Evolutionary conservation across 2,113 vertebrate species (phyloP), one percentile per base, ranked within the genome.

Genomic region (Globicephala melas): DNA sequence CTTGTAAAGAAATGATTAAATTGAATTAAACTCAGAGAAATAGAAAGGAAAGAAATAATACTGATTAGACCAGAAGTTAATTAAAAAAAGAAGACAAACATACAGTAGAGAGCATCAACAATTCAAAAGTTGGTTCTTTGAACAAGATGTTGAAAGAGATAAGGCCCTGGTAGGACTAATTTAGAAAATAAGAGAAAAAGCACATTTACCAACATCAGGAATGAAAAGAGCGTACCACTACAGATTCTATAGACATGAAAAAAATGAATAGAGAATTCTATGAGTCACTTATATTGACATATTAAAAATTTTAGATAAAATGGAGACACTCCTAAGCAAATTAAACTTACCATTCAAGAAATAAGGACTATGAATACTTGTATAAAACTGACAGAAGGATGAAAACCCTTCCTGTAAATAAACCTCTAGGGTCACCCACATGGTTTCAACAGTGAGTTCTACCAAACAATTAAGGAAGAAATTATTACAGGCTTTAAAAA

Each of bases 401-500:
- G 84, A 86, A 89, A 96, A 94, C 17, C 8, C 2, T 95, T 84
- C 83, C 60, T 15, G 44, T 7, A 89, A 82, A 93, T 62, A 76
- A 84, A 68, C 53, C 1, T 89, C 36, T 31, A 68, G 44, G 71
- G 4, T 11, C 26, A 87, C 20, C 31, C 47, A 81, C 47, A 74
- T 68, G 25, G 31, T 91, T 91, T 93, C 7, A 93, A 25, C 5
- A 8, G n/a, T 91, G 31, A 63, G 8, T 84, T 96, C 68, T 76
- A 81, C 31, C 33, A 81, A 76, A 79, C 12, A 53, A 50, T 85
- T 91, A 55, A 80, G 73, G 65, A 70, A 96, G 65, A 95, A 96
- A 94, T 80, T 93, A 97, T 80, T 70, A 41, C 6, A 93, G 3
- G 36, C 31, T 95, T 76, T 58, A 96, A 83, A 80, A 86, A 55